A percentile compares a stretch with the other conserved stretches of the same genome.
These are phyloP conservation scores for Spodoptera picta DNA, from an alignment of 2,888 invertebrate species.

Conservation along the genomic window DNA sequence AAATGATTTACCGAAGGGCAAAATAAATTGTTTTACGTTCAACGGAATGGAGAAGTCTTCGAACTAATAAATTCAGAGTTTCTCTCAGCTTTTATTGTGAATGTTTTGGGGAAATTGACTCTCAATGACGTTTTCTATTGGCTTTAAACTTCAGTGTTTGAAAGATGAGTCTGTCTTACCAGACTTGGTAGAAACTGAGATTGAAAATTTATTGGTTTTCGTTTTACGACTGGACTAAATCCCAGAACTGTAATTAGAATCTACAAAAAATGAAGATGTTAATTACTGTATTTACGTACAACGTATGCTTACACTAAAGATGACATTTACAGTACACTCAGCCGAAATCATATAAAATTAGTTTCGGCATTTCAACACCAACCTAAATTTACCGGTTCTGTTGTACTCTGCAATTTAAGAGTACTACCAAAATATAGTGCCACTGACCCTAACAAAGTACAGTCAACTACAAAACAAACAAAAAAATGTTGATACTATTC, in stretches of 20 bases:
- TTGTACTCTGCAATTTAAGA: constrained; percentile 28
- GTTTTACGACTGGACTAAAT: constrained; percentile 30
- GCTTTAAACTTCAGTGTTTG: constrained; percentile 26
- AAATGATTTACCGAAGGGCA: constrained; percentile 55
- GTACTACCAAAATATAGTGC: constrained; percentile 32
- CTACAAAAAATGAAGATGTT: constrained; percentile 17
- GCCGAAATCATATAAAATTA: constrained; percentile 24
- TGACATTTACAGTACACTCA: constrained; percentile 13
- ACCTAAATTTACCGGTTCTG: constrained; percentile 46
- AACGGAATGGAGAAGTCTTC: constrained; percentile 52
- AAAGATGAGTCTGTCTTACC: constrained; percentile 6
- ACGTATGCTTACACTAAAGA: constrained; percentile 23
- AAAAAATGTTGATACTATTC: constrained; percentile 29
- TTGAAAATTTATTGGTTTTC: constrained; percentile 23
- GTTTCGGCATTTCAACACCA: constrained; percentile 23
- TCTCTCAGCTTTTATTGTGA: constrained; percentile 36
- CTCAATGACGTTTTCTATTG: constrained; percentile 24
- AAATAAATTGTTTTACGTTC: constrained; percentile 55
- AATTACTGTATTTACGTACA: constrained; percentile 11
- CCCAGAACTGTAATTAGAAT: constrained; percentile 20
- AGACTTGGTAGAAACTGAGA: background rate
- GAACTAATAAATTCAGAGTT: constrained; percentile 45
- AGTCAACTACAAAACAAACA: constrained; percentile 21
- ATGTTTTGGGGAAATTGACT: constrained; percentile 11
- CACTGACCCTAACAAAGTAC: constrained; percentile 34